Evolutionary conservation across 2,113 vertebrate species (phyloP).

Genomic region (Leucosticte australis): DNA sequence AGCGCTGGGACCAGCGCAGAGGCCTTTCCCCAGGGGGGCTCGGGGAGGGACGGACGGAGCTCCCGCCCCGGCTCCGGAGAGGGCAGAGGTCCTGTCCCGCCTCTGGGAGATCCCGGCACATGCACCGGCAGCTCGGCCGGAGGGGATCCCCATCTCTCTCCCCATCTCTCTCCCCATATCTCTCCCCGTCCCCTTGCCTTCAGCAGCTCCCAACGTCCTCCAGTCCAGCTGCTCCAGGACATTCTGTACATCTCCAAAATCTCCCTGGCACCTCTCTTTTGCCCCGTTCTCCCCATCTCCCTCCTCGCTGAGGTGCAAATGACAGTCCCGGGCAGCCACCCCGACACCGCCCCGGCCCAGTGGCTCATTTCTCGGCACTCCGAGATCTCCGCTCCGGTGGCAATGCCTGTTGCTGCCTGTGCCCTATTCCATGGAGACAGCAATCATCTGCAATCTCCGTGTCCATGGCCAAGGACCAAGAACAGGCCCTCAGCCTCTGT

Average conservation of each 20-base stretch:
- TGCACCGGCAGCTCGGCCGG: not conserved
- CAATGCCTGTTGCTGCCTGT: not conserved
- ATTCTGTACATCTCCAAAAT: rapidly evolving
- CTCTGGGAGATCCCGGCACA: not conserved
- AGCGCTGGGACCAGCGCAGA: not conserved
- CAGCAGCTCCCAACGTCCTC: not conserved
- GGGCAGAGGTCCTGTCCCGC: not conserved
- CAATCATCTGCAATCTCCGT: rapidly evolving
- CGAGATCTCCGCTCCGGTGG: rapidly evolving
- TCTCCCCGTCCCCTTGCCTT: not conserved
- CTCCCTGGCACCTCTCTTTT: not conserved
- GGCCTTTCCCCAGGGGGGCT: not conserved
- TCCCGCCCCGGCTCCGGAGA: not conserved
- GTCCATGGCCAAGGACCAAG: not conserved
- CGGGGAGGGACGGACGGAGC: not conserved
- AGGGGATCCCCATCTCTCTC: not conserved
- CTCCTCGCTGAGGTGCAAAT: not conserved
- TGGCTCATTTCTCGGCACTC: not conserved
- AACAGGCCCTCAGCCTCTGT: not conserved
- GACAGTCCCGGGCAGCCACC: not conserved
- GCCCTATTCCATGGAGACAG: not conserved
- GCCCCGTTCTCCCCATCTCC: not conserved
- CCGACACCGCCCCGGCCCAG: rapidly evolving
- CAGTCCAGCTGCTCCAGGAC: not conserved
- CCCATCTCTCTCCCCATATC: not conserved